Evolutionary conservation across 30 jellyfish, hydroid and myxozoan species (phyloP).

Genomic region (Mastigias papua): DNA sequence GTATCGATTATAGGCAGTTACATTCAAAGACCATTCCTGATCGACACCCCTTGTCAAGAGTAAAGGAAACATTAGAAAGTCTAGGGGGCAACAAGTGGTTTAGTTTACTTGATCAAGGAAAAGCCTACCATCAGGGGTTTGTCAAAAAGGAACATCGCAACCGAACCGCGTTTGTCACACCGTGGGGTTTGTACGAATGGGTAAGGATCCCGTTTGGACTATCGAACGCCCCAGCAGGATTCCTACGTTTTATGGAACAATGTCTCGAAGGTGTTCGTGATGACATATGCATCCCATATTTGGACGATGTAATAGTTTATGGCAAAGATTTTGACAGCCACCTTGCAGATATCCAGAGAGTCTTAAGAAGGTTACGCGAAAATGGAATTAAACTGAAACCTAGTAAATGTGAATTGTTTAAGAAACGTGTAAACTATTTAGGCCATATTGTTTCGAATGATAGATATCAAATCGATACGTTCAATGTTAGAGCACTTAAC

Average conservation of each 20-base stretch:
- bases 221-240: constrained; percentile 68
- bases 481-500: constrained; percentile 24
- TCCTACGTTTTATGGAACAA: constrained; percentile 65
- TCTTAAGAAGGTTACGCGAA: constrained; percentile 7
- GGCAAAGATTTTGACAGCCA: background rate
- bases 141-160: constrained; percentile 52
- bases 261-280: constrained; percentile 32
- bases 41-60: constrained; percentile 61
- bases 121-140: constrained; percentile 78
- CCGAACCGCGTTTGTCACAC: constrained; percentile 21
- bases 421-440: constrained; percentile 35
- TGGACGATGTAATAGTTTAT: background rate
- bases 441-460: constrained; percentile 30
- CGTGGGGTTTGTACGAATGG: constrained; percentile 18
- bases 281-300: constrained; percentile 25
- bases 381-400: constrained; percentile 56
- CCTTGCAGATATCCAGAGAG: constrained; percentile 1
- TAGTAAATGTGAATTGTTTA: constrained; percentile 24
- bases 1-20: constrained; percentile 46
- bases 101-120: constrained; percentile 59
- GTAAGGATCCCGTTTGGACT: constrained; percentile 66
- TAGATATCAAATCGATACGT: constrained; percentile 43
- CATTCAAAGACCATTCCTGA: constrained; percentile 27
- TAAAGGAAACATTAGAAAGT: constrained; percentile 36
- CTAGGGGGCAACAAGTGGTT: constrained; percentile 69